These are phyloP conservation scores for Papilio machaon DNA, from an alignment of 1,140 invertebrate genomes.

Conservation along the genomic window DNA sequence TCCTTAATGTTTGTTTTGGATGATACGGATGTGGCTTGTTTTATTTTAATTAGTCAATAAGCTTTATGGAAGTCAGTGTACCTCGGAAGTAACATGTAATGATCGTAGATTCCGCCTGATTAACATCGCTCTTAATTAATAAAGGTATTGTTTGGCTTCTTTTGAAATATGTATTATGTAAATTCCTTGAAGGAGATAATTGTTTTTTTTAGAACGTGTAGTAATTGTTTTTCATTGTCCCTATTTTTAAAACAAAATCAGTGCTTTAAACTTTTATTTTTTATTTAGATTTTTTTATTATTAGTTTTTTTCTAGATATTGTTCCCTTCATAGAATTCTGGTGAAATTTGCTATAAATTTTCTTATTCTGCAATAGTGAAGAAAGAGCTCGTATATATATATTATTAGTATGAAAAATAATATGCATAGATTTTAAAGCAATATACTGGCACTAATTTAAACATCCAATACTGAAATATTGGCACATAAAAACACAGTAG, in stretches of 20 bases:
- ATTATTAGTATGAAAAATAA: too few species aligned
- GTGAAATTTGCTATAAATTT: too few species aligned
- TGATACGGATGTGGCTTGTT: constrained; percentile 41
- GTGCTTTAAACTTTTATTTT: too few species aligned
- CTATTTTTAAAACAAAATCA: too few species aligned
- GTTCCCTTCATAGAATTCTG: too few species aligned
- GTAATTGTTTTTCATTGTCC: too few species aligned
- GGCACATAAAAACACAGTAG: constrained; percentile 17
- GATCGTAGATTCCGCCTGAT: not conserved
- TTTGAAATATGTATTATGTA: not conserved
- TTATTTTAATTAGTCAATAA: constrained; percentile 42
- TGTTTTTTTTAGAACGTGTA: not conserved
- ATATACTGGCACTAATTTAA: not conserved
- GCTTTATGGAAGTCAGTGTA: constrained; percentile 33
- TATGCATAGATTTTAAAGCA: not conserved
- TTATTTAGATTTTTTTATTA: too few species aligned
- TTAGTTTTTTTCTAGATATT: too few species aligned
- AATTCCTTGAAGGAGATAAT: not conserved
- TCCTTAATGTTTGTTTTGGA: constrained; percentile 34
- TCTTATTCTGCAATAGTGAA: too few species aligned
- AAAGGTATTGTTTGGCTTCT: not conserved
- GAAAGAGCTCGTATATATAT: too few species aligned
- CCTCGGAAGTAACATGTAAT: constrained; percentile 17
- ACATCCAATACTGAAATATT: constrained; percentile 1
- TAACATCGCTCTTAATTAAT: constrained; percentile 9